phyloP scores from a whole-genome alignment of 1,140 invertebrate species.

The Scaptomyza graminum region DNA sequence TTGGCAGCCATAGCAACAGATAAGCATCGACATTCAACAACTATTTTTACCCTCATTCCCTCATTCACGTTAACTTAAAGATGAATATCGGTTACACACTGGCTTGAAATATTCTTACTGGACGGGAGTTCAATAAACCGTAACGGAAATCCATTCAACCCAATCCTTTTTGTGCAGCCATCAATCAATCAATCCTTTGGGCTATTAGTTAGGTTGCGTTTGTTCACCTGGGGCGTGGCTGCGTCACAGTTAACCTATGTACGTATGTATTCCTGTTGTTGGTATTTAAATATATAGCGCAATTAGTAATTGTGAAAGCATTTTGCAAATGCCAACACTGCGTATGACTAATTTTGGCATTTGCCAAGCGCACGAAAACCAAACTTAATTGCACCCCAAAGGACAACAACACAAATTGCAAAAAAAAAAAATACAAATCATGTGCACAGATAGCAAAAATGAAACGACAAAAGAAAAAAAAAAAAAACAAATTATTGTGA shows the following conservation, averaged over 20 bases:
- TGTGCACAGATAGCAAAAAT: slow-evolving; percentile 72
- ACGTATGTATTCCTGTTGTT: not conserved
- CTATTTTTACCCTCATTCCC: not conserved
- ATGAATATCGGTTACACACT: not conserved
- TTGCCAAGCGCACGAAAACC: slow-evolving; percentile 47
- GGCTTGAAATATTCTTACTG: not conserved
- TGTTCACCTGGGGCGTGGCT: slow-evolving; percentile 37
- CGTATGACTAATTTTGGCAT: slow-evolving; percentile 73
- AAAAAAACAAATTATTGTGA: too few relatives aligned
- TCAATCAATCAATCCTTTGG: slow-evolving; percentile 30
- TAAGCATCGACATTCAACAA: slow-evolving; percentile 46
- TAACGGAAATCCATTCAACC: slow-evolving; percentile 24
- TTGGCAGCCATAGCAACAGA: slow-evolving; percentile 42
- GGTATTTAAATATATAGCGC: slow-evolving; percentile 17
- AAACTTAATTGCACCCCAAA: slow-evolving; percentile 72
- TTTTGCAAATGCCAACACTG: slow-evolving; percentile 42
- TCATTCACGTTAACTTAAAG: not conserved
- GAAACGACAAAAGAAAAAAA: slow-evolving; percentile 38
- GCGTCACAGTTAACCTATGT: slow-evolving; percentile 25
- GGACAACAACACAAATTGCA: slow-evolving; percentile 38
- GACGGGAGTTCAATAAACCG: slow-evolving; percentile 35
- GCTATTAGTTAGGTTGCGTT: slow-evolving; percentile 15
- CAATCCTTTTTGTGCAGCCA: slow-evolving; percentile 18
- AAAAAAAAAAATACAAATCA: slow-evolving; percentile 67
- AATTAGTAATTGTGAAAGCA: slow-evolving; percentile 33